Evolutionary conservation across 2,888 invertebrate species (phyloP).

Genomic region (Troides aeacus): DNA sequence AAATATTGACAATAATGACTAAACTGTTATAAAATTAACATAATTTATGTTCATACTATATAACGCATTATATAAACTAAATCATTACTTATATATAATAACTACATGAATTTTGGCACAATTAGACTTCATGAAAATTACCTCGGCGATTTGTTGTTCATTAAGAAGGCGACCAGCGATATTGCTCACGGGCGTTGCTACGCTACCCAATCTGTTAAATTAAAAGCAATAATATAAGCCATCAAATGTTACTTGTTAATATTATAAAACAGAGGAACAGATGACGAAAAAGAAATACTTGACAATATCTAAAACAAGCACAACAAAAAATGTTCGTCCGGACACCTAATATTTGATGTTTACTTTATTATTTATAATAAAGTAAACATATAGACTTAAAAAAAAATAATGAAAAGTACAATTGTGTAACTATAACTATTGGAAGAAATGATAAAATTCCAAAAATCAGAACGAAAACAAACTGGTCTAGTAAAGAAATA

Average conservation of each 20-base stretch:
- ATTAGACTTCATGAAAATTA: slow-evolving; percentile 32
- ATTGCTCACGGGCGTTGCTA: slow-evolving; percentile 49
- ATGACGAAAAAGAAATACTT: not conserved
- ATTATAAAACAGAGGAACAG: too few relatives aligned
- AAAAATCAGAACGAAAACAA: too few relatives aligned
- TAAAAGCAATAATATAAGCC: not conserved
- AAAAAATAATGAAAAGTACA: too few relatives aligned
- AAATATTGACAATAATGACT: slow-evolving; percentile 26
- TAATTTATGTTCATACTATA: too few relatives aligned
- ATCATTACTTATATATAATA: not conserved
- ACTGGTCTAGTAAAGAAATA: too few relatives aligned
- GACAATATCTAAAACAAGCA: not conserved
- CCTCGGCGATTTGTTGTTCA: slow-evolving; percentile 54
- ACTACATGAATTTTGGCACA: not conserved
- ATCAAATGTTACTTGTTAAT: too few relatives aligned
- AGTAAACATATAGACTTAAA: too few relatives aligned
- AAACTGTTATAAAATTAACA: not conserved
- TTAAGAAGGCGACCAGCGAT: slow-evolving; percentile 59
- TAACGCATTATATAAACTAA: too few relatives aligned
- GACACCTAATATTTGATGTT: too few relatives aligned
- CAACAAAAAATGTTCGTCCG: not conserved
- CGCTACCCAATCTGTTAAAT: slow-evolving; percentile 51
- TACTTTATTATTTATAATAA: too few relatives aligned
- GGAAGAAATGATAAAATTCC: too few relatives aligned
- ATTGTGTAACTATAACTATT: too few relatives aligned